These are phyloP conservation scores for Diploptera punctata DNA, from an alignment of 2,888 invertebrate species.

Conservation along the genomic window DNA sequence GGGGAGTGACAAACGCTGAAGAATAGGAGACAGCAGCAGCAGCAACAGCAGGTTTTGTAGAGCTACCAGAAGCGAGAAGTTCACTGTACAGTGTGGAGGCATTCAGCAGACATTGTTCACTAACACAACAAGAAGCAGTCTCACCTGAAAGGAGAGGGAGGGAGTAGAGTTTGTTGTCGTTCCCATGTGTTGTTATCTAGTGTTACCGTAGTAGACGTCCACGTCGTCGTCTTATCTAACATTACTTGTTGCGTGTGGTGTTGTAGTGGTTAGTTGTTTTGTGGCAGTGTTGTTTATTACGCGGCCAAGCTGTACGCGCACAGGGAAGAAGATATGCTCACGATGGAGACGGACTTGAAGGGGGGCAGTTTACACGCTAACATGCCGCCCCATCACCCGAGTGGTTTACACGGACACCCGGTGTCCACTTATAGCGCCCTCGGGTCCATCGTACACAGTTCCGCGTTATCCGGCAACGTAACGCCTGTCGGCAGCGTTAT, in stretches of 20 bases:
- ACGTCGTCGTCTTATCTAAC: not conserved
- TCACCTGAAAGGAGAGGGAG: slow-evolving; percentile 6
- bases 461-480: slow-evolving; percentile 51
- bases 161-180: not conserved
- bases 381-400: slow-evolving; percentile 77
- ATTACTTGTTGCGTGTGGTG: slow-evolving; percentile 18
- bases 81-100: slow-evolving; percentile 41
- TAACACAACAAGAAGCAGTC: not conserved
- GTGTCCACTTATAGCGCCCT: slow-evolving; percentile 70
- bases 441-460: slow-evolving; percentile 64
- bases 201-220: slow-evolving; percentile 3
- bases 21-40: slow-evolving; percentile 43
- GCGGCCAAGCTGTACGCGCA: slow-evolving; percentile 82
- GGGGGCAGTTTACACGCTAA: slow-evolving; percentile 86
- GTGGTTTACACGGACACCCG: slow-evolving; percentile 56
- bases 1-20: slow-evolving; percentile 38
- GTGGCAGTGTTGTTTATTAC: slow-evolving; percentile 18
- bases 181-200: slow-evolving; percentile 8
- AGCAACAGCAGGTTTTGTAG: slow-evolving; percentile 36
- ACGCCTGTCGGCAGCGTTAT: slow-evolving; percentile 56
- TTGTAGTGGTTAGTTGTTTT: slow-evolving; percentile 12
- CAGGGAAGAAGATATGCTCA: slow-evolving; percentile 86
- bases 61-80: slow-evolving; percentile 40
- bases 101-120: slow-evolving; percentile 22
- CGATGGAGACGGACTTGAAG: slow-evolving; percentile 91